phyloP scores from a whole-genome alignment of 2,797 vertebrate genomes.

The Liparis tanakae region DNA sequence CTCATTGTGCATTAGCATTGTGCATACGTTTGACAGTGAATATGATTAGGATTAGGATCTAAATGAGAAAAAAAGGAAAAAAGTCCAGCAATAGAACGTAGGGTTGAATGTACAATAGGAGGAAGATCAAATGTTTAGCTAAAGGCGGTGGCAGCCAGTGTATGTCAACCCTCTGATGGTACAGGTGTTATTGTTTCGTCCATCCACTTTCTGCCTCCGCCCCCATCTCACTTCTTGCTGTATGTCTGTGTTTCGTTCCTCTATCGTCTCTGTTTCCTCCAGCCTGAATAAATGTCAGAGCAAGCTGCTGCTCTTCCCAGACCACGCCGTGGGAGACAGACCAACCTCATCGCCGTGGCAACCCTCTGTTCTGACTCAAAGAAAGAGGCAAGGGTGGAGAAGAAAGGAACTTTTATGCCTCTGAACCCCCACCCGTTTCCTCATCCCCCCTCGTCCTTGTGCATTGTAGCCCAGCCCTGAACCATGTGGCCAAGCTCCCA shows the following conservation, averaged over 20 bases:
- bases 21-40: slow-evolving; percentile 47
- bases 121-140: slow-evolving; percentile 63
- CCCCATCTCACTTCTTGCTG: slow-evolving; percentile 30
- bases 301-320: slow-evolving; percentile 87
- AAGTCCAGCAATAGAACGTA: slow-evolving; percentile 55
- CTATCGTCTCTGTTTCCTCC: slow-evolving; percentile 72
- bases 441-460: slow-evolving; percentile 67
- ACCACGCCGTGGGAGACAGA: slow-evolving; percentile 82
- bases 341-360: slow-evolving; percentile 86
- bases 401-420: slow-evolving; percentile 83
- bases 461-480: slow-evolving; percentile 72
- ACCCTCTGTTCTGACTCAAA: slow-evolving; percentile 83
- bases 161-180: slow-evolving; percentile 68
- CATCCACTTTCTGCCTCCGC: slow-evolving; percentile 47
- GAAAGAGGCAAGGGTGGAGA: slow-evolving; percentile 74
- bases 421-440: slow-evolving; percentile 71
- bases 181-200: slow-evolving; percentile 72
- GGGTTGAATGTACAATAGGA: slow-evolving; percentile 51
- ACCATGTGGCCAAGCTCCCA: slow-evolving; percentile 85
- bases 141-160: slow-evolving; percentile 60
- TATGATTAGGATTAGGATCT: slow-evolving; percentile 52
- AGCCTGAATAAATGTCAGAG: slow-evolving; percentile 84
- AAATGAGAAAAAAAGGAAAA: slow-evolving; percentile 61
- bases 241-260: slow-evolving; percentile 55
- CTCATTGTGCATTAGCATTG: slow-evolving; percentile 22